Percentiles rank a stretch among this genome's conserved stretches.
Conservation (phyloP, 2,113 vertebrate species). For the Toxotes jaculatrix region DNA sequence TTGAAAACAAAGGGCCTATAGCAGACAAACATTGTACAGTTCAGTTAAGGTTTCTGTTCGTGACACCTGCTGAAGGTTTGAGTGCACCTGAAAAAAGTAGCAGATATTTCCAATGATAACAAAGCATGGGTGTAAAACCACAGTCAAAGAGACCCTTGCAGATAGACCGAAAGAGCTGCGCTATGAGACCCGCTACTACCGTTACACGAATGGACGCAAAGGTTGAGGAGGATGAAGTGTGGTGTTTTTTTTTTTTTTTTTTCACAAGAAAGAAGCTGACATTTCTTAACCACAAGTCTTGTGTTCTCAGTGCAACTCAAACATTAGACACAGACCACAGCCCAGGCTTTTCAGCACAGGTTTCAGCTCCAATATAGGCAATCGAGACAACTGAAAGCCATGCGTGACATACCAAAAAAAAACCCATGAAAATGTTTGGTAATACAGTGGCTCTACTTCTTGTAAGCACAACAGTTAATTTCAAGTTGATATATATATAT, state of each 20-base stretch:
- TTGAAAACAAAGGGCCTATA: not conserved
- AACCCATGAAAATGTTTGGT: not conserved
- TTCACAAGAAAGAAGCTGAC: constrained; percentile 39
- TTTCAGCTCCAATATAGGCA: not conserved
- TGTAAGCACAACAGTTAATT: not conserved
- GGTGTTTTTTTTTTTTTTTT: constrained; percentile 6
- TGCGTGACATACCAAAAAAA: not conserved
- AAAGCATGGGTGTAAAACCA: constrained; percentile 30
- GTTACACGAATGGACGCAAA: constrained; percentile 11
- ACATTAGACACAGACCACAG: constrained; percentile 49
- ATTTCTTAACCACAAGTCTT: constrained; percentile 45
- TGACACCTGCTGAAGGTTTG: not conserved
- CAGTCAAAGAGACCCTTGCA: constrained; percentile 25
- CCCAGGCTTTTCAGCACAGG: not conserved
- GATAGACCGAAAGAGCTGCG: not conserved
- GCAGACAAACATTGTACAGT: not conserved
- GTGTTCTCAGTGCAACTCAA: constrained; percentile 24
- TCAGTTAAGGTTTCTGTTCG: not conserved
- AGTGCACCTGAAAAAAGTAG: constrained; percentile 6
- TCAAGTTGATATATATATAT: too few relatives aligned
- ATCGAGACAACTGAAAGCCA: constrained; percentile 27
- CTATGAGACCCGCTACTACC: not conserved
- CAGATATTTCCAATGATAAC: constrained; percentile 56
- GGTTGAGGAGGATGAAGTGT: constrained; percentile 9
- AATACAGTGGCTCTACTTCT: not conserved